Conservation (phyloP, 2,888 invertebrate genomes). For the Thysanoteuthis rhombus region DNA sequence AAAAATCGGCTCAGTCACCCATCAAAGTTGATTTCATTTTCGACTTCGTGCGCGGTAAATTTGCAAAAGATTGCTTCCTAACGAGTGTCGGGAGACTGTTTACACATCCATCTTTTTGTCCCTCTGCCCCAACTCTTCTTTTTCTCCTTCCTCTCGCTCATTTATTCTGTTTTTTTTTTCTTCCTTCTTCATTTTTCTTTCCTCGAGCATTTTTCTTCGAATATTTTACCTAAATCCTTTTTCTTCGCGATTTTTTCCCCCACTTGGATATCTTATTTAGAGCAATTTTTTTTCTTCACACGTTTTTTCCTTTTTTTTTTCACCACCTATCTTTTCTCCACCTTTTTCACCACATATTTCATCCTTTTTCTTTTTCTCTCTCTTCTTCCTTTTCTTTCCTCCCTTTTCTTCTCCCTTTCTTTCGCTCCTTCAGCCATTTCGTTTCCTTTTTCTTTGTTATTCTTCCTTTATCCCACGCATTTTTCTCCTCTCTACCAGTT, state of each 20-base stretch:
- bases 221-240: neutral
- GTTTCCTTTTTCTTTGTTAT: neutral
- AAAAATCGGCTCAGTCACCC: neutral
- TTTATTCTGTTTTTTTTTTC: neutral
- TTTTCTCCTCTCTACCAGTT: too few relatives aligned
- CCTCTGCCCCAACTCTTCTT: neutral
- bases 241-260: neutral
- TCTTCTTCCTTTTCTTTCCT: too few relatives aligned
- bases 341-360: too few relatives aligned
- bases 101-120: neutral
- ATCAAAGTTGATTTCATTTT: neutral
- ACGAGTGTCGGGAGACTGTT: neutral
- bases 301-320: neutral
- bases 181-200: neutral
- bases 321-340: too few relatives aligned
- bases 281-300: neutral
- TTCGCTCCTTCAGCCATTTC: too few relatives aligned
- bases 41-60: neutral
- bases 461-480: neutral
- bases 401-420: neutral
- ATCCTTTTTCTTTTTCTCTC: neutral
- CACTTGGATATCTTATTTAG: neutral
- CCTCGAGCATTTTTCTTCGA: too few relatives aligned
- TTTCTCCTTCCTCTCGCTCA: neutral
- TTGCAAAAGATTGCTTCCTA: slow-evolving; percentile 1